Evolutionary conservation across 1,140 invertebrate genomes (phyloP).

Genomic region (Wasmannia auropunctata): DNA sequence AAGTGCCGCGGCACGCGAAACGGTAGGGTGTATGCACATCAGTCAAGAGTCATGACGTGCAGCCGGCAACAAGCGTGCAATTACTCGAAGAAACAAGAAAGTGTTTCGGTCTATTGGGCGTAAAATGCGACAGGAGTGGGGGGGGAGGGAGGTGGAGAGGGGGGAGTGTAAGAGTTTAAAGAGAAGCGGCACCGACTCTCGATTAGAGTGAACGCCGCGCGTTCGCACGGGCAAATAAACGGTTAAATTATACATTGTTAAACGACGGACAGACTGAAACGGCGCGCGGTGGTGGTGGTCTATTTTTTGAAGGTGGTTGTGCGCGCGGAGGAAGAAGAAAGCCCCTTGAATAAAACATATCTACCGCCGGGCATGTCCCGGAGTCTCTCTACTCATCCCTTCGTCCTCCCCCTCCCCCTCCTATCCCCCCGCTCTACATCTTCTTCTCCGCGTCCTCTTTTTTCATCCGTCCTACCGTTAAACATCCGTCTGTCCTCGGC

Average conservation of each 20-base stretch:
- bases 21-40: constrained; percentile 24
- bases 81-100: constrained; percentile 51
- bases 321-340: constrained; percentile 29
- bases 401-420: no score
- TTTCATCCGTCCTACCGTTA: constrained; percentile 23
- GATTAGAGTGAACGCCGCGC: constrained; percentile 53
- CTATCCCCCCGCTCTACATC: background rate
- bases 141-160: no score
- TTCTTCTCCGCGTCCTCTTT: constrained; percentile 38
- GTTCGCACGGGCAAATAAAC: constrained; percentile 69
- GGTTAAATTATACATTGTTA: constrained; percentile 76
- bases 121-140: constrained; percentile 23
- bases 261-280: constrained; percentile 63
- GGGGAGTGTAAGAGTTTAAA: no score
- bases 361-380: constrained; percentile 57
- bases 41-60: constrained; percentile 40
- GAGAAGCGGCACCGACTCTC: constrained; percentile 37
- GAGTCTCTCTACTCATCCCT: constrained; percentile 26
- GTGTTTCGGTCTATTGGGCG: constrained; percentile 48
- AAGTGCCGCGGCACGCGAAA: constrained; percentile 2
- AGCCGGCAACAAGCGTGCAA: constrained; percentile 44
- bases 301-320: constrained; percentile 64
- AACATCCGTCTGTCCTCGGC: background rate
- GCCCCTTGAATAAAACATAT: constrained; percentile 75
- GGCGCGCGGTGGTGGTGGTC: background rate